Base-by-base conservation (phyloP, 2,113 vertebrate species). In the Rhadina sibilatrix region DNA sequence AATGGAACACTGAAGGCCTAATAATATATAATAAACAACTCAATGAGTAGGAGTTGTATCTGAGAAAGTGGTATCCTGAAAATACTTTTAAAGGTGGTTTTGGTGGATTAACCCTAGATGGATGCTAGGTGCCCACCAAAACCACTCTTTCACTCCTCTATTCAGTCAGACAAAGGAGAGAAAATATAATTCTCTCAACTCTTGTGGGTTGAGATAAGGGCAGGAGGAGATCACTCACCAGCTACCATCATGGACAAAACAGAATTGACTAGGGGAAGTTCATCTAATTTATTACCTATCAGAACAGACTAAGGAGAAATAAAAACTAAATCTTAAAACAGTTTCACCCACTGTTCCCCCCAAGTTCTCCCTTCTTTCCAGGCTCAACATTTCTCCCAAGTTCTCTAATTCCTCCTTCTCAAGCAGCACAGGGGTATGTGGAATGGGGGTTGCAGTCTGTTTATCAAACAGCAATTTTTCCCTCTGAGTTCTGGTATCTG, bases 161-260 rank as follows among this genome's bases (percentile, higher is more conserved):
- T 25, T 72, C 30, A 60, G 11, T 12, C 14, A 19, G 24, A 27
- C 14, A 65, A 5, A 38, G 28, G 14, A 46, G 21, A 53, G 6
- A 66, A 79, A 85, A 31, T 40, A 6, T 27, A 31, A 85, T 20
- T 65, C 15, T 54, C 38, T 46, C 1, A 1, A 24, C 12, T 54
- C 22, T 44, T 0, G 0, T 38, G 20, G 16, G 9, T 52, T 7
- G 2, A 40, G 24, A 22, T 7, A 50, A 49, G 50, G 15, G 7
- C 10, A 47, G n/a, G 28, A 19, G 30, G 16, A 46, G 19, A 69
- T 28, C 23, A 38, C 15, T 78, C 28, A n/a, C 11, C 10, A 8
- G 24, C n/a, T 61, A 47, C 40, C 0, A 0, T 47, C 12, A 24
- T 8, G n/a, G 20, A 10, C 10, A 30, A 54, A 70, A 63, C 12